Percentiles rank a stretch among this genome's conserved stretches.
Conservation (phyloP, 2,797 vertebrate genomes). For the Pseudochirops cupreus region DNA sequence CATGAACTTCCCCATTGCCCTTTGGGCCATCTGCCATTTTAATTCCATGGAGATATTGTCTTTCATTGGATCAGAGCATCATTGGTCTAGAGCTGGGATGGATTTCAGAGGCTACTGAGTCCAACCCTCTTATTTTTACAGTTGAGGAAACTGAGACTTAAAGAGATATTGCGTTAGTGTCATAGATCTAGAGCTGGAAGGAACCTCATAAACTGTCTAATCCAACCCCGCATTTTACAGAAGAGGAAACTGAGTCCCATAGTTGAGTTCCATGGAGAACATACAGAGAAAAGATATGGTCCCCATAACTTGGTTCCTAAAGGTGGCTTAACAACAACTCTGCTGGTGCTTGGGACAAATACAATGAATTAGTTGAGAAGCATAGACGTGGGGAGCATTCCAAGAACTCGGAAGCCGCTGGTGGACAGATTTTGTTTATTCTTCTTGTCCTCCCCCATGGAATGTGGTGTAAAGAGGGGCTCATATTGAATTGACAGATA, state of each 20-base stretch:
- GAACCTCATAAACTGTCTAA: not conserved
- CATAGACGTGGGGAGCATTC: not conserved
- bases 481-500: conserved; percentile 29
- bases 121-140: not conserved
- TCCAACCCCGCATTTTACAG: not conserved
- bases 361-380: not conserved
- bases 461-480: conserved; percentile 44
- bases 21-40: not conserved
- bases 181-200: not conserved
- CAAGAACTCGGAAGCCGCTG: conserved; percentile 13
- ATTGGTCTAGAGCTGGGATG: not conserved
- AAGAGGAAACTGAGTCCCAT: not conserved
- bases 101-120: not conserved
- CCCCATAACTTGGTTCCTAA: not conserved
- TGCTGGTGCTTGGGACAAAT: not conserved
- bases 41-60: not conserved
- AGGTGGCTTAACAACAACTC: not conserved
- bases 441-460: not conserved
- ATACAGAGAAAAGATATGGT: not conserved
- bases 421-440: conserved; percentile 26
- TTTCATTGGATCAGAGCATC: not conserved
- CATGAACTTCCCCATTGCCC: not conserved
- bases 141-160: not conserved
- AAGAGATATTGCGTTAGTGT: not conserved
- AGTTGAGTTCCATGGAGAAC: not conserved